phyloP scores from a whole-genome alignment of 2,797 vertebrate genomes.

The Eptatretus atami region DNA sequence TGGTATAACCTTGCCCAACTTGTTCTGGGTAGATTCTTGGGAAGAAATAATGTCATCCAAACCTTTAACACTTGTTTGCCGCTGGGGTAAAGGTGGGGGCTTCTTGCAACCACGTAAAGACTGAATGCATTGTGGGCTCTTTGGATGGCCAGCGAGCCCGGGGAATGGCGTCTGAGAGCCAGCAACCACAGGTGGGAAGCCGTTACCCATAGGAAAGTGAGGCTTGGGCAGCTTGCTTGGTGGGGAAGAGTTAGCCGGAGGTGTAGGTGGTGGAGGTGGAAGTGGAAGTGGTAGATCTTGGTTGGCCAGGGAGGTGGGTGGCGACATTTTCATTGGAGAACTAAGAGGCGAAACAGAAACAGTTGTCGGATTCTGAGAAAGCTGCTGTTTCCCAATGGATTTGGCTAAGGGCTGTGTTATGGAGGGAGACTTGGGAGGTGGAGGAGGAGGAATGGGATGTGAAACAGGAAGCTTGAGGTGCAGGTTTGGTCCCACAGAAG shows the following conservation, averaged over 20 bases:
- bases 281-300: conserved; percentile 15
- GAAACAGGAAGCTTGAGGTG: conserved; percentile 10
- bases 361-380: not conserved
- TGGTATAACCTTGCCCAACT: not conserved
- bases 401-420: conserved; percentile 2
- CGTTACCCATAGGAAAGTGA: conserved; percentile 40
- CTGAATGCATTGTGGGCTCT: conserved; percentile 26
- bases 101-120: conserved; percentile 31
- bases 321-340: conserved; percentile 6
- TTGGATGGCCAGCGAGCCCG: conserved; percentile 26
- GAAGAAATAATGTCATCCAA: too few species aligned
- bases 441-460: conserved; percentile 14
- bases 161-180: conserved; percentile 21
- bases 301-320: conserved; percentile 9
- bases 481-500: conserved; percentile 21
- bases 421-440: conserved; percentile 11
- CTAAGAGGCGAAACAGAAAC: too few species aligned
- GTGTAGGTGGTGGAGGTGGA: conserved; percentile 17
- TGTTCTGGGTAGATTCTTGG: not conserved
- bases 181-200: conserved; percentile 13
- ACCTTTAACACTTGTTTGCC: conserved; percentile 44
- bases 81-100: conserved; percentile 49
- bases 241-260: conserved; percentile 21
- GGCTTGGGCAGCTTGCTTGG: conserved; percentile 47
- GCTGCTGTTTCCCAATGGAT: conserved; percentile 4